Percentiles rank a stretch among this genome's conserved stretches.
phyloP scores from a whole-genome alignment of 1,140 invertebrate genomes.

The Periplaneta americana region DNA sequence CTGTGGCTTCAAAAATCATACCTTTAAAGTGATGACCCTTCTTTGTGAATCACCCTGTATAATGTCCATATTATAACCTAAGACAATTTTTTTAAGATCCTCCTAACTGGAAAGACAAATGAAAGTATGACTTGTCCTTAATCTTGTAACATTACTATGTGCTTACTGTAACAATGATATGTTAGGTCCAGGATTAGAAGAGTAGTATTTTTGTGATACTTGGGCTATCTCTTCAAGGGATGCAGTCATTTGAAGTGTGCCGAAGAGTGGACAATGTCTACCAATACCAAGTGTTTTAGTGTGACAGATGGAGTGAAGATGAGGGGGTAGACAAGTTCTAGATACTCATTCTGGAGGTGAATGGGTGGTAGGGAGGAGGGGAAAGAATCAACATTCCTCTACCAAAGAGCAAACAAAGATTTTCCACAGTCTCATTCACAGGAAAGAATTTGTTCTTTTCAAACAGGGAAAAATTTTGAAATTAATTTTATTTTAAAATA shows the following conservation, averaged over 20 bases:
- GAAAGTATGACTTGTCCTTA: too few relatives aligned
- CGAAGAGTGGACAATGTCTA: neutral
- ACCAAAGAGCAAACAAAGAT: neutral
- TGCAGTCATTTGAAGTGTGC: neutral
- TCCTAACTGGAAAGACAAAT: too few relatives aligned
- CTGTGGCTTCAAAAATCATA: too few relatives aligned
- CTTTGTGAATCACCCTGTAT: too few relatives aligned
- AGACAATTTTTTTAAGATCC: too few relatives aligned
- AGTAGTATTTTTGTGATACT: too few relatives aligned
- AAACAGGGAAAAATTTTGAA: neutral
- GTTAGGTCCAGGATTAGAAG: too few relatives aligned
- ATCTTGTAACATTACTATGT: too few relatives aligned
- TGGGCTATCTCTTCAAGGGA: too few relatives aligned
- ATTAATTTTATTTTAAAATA: neutral
- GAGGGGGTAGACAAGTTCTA: neutral
- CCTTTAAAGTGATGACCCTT: too few relatives aligned
- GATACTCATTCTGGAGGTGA: neutral
- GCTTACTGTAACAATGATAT: too few relatives aligned
- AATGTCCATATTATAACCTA: too few relatives aligned
- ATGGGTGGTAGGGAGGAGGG: neutral
- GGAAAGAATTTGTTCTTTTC: neutral
- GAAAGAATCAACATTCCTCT: neutral
- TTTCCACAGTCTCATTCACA: neutral
- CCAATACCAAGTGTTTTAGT: neutral
- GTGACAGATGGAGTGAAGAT: neutral